A percentile compares a stretch with the other conserved stretches of the same genome.
These are phyloP conservation scores for Mormyrus hasselquistii DNA, from an alignment of 2,797 vertebrate genomes.

Conservation along the genomic window DNA sequence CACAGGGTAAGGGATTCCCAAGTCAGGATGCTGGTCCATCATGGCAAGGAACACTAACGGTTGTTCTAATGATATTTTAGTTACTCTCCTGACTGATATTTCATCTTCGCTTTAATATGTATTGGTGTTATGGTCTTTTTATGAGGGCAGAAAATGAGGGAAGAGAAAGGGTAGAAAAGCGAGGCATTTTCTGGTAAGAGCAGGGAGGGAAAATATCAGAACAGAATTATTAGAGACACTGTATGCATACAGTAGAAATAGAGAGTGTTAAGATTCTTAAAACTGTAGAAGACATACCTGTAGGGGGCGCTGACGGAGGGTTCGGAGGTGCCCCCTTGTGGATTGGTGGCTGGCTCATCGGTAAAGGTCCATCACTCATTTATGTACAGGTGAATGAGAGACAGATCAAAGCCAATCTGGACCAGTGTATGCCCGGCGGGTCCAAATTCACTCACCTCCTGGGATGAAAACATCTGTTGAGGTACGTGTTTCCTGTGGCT, in stretches of 20 bases:
- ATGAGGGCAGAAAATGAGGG: not conserved
- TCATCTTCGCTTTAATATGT: not conserved
- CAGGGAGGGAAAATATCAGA: too few relatives aligned
- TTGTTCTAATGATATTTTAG: not conserved
- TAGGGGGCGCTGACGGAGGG: not conserved
- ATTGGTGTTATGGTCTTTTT: not conserved
- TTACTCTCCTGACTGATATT: not conserved
- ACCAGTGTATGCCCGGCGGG: not conserved
- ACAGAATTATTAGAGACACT: not conserved
- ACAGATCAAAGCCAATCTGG: conserved; percentile 8
- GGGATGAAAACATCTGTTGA: not conserved
- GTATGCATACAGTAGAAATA: not conserved
- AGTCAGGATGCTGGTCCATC: not conserved
- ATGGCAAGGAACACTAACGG: not conserved
- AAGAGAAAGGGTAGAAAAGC: not conserved
- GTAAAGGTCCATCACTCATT: not conserved
- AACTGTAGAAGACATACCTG: not conserved
- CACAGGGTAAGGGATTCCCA: not conserved
- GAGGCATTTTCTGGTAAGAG: not conserved
- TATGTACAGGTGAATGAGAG: not conserved
- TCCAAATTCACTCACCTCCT: not conserved
- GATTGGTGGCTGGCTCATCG: not conserved
- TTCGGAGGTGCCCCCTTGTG: not conserved
- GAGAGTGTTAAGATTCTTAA: not conserved
- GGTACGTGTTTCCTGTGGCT: not conserved